A percentile compares a stretch with the other conserved stretches of the same genome.
Evolutionary conservation across 1,140 invertebrate genomes (phyloP).

Genomic region (Pachypeltis micranthus): DNA sequence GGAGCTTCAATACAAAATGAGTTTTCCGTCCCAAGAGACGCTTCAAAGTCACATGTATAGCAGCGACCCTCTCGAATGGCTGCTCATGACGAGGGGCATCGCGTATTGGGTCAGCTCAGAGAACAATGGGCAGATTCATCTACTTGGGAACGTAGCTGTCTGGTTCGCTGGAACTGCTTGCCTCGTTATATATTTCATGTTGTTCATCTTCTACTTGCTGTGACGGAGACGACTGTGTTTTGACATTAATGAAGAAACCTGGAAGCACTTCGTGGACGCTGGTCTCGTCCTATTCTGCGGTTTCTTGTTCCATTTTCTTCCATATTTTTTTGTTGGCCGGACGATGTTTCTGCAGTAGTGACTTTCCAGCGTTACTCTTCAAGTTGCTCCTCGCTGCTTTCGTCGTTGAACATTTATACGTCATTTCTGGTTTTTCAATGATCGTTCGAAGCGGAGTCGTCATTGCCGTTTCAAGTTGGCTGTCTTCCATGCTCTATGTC

Average conservation of each 20-base stretch:
- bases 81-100: conserved; percentile 73
- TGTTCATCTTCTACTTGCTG: conserved; percentile 67
- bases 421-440: conserved; percentile 34
- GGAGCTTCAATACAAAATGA: conserved; percentile 89
- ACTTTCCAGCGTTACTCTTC: conserved; percentile 82
- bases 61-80: conserved; percentile 83
- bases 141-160: conserved; percentile 83
- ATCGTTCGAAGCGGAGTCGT: conserved; percentile 42
- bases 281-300: conserved; percentile 68
- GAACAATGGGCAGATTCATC: conserved; percentile 87
- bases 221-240: conserved; percentile 56
- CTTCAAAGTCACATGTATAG: conserved; percentile 87
- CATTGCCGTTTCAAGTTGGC: conserved; percentile 49
- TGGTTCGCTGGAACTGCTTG: conserved; percentile 70
- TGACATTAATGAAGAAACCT: conserved; percentile 56
- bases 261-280: conserved; percentile 56
- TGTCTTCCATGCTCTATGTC: conserved; percentile 50
- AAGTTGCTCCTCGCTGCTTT: conserved; percentile 69
- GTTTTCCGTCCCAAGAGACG: conserved; percentile 64
- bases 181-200: conserved; percentile 49
- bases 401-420: conserved; percentile 67
- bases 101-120: conserved; percentile 84
- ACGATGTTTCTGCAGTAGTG: conserved; percentile 92
- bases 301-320: conserved; percentile 79
- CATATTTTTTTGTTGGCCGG: conserved; percentile 82